Evolutionary conservation across 2,888 invertebrate genomes (phyloP), one percentile per base, ranked within the genome.

Genomic region (Dolichomitus sp.): DNA sequence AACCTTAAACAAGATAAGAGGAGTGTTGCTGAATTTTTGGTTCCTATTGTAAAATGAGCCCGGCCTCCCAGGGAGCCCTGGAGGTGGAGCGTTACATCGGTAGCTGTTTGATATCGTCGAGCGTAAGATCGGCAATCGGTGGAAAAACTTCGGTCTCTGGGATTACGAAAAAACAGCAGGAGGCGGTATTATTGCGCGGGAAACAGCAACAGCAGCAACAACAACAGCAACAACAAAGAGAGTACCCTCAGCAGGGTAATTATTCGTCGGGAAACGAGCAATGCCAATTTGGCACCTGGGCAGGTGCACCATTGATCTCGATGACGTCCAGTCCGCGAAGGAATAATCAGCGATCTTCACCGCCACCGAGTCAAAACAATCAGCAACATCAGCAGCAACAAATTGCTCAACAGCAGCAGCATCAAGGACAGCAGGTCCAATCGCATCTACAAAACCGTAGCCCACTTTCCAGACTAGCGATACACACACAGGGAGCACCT

Each of bases 401-500:
- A 80, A 57, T 57, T 27, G 1, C 54, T 12, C 85, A 82, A 74
- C 79, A 77, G 23, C 85, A 86, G 66, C 84, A 79, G 40, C 80
- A 86, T 85, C 76, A 86, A 72, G 81, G 85, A 81, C 82, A 85
- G 81, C 81, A 80, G 81, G 66, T 80, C 65, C 86, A 87, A 78
- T 77, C 85, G 80, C 90, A 91, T 84, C 80, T 89, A 77, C 91
- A 90, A 73, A 91, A 89, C 75, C 94, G 91, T 33, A 92, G 95
- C 86, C 95, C 96, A 57, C 95, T 97, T 84, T 96, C 97, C 11
- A 96, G 97, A 88, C 94, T 98, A 84, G 97, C 97, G 14, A 96
- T 97, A 90, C 97, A 98, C 93, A 97, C 97, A 5, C 97, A 97
- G 92, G 98, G 98, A 57, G 97, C 97, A 59, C 98, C 98, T n/a